Evolutionary conservation across 2,113 vertebrate species (phyloP).

Genomic region (Ardeotis arabs): DNA sequence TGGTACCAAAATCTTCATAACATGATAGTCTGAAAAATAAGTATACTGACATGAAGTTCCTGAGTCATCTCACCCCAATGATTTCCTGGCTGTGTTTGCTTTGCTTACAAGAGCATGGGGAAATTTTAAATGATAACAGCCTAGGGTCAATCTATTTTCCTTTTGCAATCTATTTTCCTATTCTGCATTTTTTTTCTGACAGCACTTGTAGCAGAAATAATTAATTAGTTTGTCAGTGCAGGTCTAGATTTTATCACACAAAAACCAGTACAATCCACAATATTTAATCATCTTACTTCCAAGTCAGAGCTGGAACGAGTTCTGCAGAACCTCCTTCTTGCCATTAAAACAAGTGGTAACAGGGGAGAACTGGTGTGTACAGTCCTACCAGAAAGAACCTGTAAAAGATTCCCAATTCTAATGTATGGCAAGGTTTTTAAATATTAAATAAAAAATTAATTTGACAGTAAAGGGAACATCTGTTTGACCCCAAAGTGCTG

Average conservation of each 20-base stretch:
- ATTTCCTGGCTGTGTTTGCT: neutral
- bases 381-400: neutral
- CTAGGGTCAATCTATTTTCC: neutral
- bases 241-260: neutral
- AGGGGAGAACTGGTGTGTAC: neutral
- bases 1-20: neutral
- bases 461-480: neutral
- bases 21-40: neutral
- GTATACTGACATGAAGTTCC: neutral
- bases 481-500: neutral
- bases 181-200: no score
- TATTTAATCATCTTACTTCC: neutral
- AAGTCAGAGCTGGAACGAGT: neutral
- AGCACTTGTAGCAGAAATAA: neutral
- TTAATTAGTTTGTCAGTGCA: neutral
- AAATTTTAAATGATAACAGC: neutral
- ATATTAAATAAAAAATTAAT: neutral
- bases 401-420: neutral
- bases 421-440: rapidly evolving
- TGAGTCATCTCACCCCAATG: neutral
- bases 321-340: neutral
- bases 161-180: neutral
- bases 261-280: neutral
- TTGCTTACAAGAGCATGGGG: neutral
- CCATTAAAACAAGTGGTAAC: neutral